Evolutionary conservation across 2,888 invertebrate genomes (phyloP).

Genomic region (Himalopsyche kuldschensis): DNA sequence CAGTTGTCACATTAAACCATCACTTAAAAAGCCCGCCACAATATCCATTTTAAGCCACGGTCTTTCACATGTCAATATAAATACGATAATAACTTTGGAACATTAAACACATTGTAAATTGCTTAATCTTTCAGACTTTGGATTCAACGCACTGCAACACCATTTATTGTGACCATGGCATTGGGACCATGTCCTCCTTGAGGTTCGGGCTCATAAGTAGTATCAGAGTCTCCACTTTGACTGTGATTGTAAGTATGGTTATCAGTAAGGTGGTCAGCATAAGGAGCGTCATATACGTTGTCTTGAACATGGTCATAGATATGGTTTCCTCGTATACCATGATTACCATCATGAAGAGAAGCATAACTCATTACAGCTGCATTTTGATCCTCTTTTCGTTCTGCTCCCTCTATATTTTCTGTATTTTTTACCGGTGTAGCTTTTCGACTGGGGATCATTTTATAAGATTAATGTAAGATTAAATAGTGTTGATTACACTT

Average conservation of each 20-base stretch:
- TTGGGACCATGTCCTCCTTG: constrained; percentile 58
- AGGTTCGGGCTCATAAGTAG: constrained; percentile 70
- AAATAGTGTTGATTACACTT: too few species aligned
- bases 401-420: constrained; percentile 84
- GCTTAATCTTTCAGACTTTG: constrained; percentile 19
- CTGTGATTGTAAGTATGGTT: constrained; percentile 54
- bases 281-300: constrained; percentile 76
- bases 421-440: constrained; percentile 86
- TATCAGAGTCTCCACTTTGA: constrained; percentile 51
- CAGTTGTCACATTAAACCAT: neutral
- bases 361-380: constrained; percentile 90
- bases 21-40: neutral
- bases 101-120: neutral
- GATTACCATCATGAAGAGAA: constrained; percentile 70
- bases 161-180: constrained; percentile 81
- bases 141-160: constrained; percentile 77
- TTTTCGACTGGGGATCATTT: constrained; percentile 63
- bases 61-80: constrained; percentile 3
- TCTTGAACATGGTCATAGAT: constrained; percentile 63
- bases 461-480: too few species aligned
- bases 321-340: constrained; percentile 51
- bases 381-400: constrained; percentile 82
- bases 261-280: constrained; percentile 63
- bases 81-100: constrained; percentile 9
- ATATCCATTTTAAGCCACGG: neutral